phyloP scores from a whole-genome alignment of 2,888 invertebrate genomes.

The Ischnus inquisitorius region DNA sequence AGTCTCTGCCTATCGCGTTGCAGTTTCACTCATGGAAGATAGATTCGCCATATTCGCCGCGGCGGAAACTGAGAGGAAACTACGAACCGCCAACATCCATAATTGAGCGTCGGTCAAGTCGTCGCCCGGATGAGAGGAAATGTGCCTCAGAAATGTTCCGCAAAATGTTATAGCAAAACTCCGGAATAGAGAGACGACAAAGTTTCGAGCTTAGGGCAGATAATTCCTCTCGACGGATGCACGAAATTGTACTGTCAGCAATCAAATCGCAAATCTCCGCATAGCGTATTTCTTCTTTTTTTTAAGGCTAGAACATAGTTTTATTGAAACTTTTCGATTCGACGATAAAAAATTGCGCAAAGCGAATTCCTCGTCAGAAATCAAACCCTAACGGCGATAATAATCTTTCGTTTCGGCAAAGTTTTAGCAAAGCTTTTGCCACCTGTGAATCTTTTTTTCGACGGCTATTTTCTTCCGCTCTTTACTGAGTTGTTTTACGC shows the following conservation, averaged over 20 bases:
- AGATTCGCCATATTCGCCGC: background rate
- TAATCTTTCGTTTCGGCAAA: background rate
- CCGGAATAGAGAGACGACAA: background rate
- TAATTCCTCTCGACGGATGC: background rate
- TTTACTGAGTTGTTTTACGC: background rate
- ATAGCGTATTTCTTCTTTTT: too few relatives aligned
- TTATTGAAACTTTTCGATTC: too few relatives aligned
- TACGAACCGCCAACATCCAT: slow-evolving; percentile 16
- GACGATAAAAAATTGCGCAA: background rate
- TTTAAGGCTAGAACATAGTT: too few relatives aligned
- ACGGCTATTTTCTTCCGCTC: background rate
- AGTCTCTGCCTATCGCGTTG: background rate
- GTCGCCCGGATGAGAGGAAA: background rate
- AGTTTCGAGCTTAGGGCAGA: background rate
- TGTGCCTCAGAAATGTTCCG: background rate
- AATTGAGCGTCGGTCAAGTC: background rate
- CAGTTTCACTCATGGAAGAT: background rate
- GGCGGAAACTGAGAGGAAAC: background rate
- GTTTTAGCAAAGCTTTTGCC: too few relatives aligned
- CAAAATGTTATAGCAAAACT: background rate
- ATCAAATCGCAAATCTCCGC: too few relatives aligned
- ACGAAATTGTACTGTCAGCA: background rate
- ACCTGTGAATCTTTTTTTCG: too few relatives aligned
- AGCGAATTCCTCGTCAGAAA: background rate
- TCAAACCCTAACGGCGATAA: background rate